A percentile compares a stretch with the other conserved stretches of the same genome.
Evolutionary conservation across 1,140 invertebrate species (phyloP).

Genomic region (Aphelenchoides fujianensis): DNA sequence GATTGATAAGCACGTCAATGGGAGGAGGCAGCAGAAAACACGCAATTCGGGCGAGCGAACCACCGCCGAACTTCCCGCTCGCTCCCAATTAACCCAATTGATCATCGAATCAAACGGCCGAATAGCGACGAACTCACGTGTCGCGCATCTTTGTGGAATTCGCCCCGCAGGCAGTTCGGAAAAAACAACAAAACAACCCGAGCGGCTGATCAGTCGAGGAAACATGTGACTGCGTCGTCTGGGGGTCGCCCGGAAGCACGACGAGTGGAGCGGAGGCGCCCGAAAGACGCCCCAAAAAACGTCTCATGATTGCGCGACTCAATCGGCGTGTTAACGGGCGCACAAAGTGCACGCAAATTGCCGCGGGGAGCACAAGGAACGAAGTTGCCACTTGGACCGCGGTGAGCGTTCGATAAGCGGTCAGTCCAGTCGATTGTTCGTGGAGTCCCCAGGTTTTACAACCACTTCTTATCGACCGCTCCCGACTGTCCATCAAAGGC

Average conservation of each 20-base stretch:
- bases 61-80: background rate
- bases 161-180: too few species aligned
- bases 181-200: background rate
- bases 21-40: background rate
- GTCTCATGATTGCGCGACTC: background rate
- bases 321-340: too few species aligned
- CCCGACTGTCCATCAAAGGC: too few species aligned
- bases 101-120: too few species aligned
- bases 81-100: background rate
- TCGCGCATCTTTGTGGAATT: background rate
- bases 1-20: slow-evolving; percentile 1
- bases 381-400: too few species aligned
- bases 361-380: too few species aligned
- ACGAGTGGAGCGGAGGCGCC: too few species aligned
- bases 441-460: too few species aligned
- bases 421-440: too few species aligned
- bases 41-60: background rate
- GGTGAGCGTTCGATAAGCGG: too few species aligned
- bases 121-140: background rate
- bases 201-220: background rate
- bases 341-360: too few species aligned
- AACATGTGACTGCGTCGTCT: slow-evolving; percentile 5
- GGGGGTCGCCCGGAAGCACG: slow-evolving; percentile 1
- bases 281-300: background rate
- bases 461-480: too few species aligned